Conservation (phyloP, 1,140 invertebrate species). For the Archegozetes longisetosus region DNA sequence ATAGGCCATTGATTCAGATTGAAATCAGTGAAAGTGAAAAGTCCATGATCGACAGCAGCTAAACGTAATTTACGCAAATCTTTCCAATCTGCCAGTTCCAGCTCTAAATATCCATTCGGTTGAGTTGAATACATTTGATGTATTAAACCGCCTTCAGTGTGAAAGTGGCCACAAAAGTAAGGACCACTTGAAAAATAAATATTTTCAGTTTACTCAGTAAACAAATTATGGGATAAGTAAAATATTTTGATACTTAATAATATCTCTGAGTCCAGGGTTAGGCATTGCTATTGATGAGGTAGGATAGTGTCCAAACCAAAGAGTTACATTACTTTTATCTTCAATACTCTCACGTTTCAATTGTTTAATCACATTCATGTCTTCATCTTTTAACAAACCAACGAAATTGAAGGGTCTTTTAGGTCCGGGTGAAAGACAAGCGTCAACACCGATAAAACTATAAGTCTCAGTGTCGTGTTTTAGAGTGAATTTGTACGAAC, state of each 20-base stretch:
- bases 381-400: slow-evolving; percentile 45
- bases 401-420: slow-evolving; percentile 83
- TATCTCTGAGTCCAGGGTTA: slow-evolving; percentile 34
- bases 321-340: slow-evolving; percentile 27
- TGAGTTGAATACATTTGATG: slow-evolving; percentile 75
- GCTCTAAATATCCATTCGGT: slow-evolving; percentile 67
- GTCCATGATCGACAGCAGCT: slow-evolving; percentile 66
- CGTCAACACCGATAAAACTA: slow-evolving; percentile 71
- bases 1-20: slow-evolving; percentile 59
- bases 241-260: slow-evolving; percentile 32
- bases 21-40: slow-evolving; percentile 73
- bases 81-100: slow-evolving; percentile 88
- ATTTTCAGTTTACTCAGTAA: slow-evolving; percentile 20
- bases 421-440: slow-evolving; percentile 68
- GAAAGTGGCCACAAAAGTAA: slow-evolving; percentile 85
- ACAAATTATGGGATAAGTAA: slow-evolving; percentile 9
- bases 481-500: slow-evolving; percentile 58
- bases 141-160: slow-evolving; percentile 57
- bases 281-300: slow-evolving; percentile 64
- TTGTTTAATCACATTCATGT: slow-evolving; percentile 10
- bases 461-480: slow-evolving; percentile 38
- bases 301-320: slow-evolving; percentile 87
- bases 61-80: slow-evolving; percentile 71
- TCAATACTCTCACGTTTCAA: slow-evolving; percentile 4
- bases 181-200: slow-evolving; percentile 33